phyloP scores from a whole-genome alignment of 2,797 vertebrate genomes.

The Melopsittacus undulatus region DNA sequence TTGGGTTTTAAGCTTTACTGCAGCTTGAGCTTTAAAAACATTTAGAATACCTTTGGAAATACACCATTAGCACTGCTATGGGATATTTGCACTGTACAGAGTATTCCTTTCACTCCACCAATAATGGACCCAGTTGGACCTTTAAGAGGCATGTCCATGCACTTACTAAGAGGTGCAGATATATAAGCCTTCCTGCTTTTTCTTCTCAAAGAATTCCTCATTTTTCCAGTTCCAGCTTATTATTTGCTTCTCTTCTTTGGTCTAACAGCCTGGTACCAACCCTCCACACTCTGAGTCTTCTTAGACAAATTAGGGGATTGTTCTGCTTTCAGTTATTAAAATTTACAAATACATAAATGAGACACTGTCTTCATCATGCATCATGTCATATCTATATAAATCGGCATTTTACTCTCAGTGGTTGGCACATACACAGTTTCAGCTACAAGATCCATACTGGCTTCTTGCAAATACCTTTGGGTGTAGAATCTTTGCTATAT shows the following conservation, averaged over 20 bases:
- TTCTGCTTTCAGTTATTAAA: not conserved
- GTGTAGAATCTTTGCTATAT: not conserved
- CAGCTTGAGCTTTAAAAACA: not conserved
- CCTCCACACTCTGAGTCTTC: not conserved
- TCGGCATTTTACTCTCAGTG: not conserved
- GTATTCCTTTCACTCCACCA: not conserved
- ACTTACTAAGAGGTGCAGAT: not conserved
- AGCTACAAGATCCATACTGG: not conserved
- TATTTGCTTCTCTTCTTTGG: not conserved
- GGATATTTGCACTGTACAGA: not conserved
- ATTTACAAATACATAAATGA: not conserved
- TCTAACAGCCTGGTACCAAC: not conserved
- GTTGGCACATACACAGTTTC: not conserved
- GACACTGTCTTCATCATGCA: not conserved
- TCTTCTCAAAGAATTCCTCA: not conserved
- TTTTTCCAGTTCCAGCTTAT: not conserved
- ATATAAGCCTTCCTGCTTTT: not conserved
- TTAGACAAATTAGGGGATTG: not conserved
- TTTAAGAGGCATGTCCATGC: not conserved
- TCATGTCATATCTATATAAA: not conserved
- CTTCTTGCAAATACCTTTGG: not conserved
- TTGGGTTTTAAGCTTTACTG: not conserved
- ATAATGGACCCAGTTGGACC: not conserved
- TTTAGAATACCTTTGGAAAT: not conserved
- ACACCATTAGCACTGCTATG: not conserved